A percentile compares a stretch with the other conserved stretches of the same genome.
Evolutionary conservation across 1,140 invertebrate species (phyloP).

Genomic region (Theocolax elegans): DNA sequence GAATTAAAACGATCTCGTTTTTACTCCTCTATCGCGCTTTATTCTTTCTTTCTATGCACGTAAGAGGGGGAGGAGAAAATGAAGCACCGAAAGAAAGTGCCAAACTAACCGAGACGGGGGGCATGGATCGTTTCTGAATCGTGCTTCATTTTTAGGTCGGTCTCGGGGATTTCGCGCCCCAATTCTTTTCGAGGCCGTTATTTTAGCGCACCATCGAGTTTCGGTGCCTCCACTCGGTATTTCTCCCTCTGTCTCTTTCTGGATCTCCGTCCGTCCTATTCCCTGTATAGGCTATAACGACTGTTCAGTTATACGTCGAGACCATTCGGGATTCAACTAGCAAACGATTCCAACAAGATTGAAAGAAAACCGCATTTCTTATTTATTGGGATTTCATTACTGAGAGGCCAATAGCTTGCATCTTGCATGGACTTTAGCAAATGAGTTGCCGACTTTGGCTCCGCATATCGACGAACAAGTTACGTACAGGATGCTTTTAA

Average conservation of each 20-base stretch:
- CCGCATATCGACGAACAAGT: no score
- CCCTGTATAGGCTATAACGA: neutral
- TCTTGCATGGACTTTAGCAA: neutral
- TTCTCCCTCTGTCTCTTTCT: no score
- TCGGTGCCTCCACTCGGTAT: neutral
- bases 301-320: neutral
- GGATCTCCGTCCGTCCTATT: neutral
- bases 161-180: slow-evolving; percentile 1
- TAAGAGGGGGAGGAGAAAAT: neutral
- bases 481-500: neutral
- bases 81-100: neutral
- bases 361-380: slow-evolving; percentile 12
- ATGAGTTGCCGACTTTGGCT: slow-evolving; percentile 2
- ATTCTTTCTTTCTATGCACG: neutral
- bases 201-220: neutral
- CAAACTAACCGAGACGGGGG: neutral
- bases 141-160: neutral
- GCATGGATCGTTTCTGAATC: neutral
- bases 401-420: neutral
- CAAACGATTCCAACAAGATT: neutral
- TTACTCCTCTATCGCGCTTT: neutral
- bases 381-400: slow-evolving; percentile 12
- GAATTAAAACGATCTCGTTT: slow-evolving; percentile 19
- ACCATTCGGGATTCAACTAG: neutral
- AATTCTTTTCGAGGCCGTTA: slow-evolving; percentile 17